Percentiles rank a stretch among this genome's conserved stretches.
These are phyloP conservation scores for Eidolon dupreanum DNA, from an alignment of 2,797 vertebrate genomes.

Conservation along the genomic window DNA sequence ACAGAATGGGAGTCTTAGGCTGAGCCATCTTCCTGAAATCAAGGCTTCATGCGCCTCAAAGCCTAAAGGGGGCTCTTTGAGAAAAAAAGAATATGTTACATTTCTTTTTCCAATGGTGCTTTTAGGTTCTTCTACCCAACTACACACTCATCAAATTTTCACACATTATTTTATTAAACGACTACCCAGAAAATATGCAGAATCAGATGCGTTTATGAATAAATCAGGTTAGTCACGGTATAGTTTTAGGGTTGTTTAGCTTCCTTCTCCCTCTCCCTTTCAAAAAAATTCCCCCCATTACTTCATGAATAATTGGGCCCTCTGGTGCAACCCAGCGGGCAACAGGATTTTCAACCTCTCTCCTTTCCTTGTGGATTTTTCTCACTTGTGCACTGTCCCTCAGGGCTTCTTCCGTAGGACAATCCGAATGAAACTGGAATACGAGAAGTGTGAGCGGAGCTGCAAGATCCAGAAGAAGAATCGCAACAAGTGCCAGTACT, in stretches of 20 bases:
- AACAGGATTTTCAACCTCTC: neutral
- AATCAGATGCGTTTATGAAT: neutral
- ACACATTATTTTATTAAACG: neutral
- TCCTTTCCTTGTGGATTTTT: neutral
- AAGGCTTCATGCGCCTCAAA: neutral
- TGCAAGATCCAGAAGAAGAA: slow-evolving; percentile 99
- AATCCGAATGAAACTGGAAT: slow-evolving; percentile 98
- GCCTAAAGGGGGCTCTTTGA: neutral
- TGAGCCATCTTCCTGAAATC: neutral
- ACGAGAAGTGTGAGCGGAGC: slow-evolving; percentile 95
- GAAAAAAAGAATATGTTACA: neutral
- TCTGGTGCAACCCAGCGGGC: rapidly evolving
- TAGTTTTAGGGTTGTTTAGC: neutral
- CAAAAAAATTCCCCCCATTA: neutral
- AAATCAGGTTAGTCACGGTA: neutral
- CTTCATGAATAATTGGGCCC: neutral
- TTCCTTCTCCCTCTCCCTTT: neutral
- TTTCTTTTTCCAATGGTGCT: neutral
- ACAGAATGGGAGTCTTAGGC: neutral
- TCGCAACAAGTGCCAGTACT: slow-evolving; percentile 99
- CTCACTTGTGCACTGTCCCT: neutral
- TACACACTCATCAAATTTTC: neutral
- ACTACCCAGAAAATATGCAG: neutral
- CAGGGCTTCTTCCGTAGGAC: slow-evolving; percentile 99
- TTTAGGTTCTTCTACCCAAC: neutral